Evolutionary conservation across 2,797 vertebrate genomes (phyloP), one percentile per base, ranked within the genome.

Genomic region (Lepidocolaptes lacrymiger): DNA sequence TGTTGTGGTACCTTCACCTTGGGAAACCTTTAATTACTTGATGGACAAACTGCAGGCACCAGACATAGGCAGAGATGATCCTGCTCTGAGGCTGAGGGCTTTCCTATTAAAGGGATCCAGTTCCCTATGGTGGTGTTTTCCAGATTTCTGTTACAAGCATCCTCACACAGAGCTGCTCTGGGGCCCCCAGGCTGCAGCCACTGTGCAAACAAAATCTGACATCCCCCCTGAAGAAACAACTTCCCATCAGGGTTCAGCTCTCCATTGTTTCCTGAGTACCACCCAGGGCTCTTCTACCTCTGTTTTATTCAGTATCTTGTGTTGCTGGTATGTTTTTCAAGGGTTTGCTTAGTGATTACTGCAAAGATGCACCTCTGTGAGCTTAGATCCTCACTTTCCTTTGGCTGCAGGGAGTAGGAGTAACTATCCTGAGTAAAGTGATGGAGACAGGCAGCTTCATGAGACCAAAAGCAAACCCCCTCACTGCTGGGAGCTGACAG

Each of bases 141-240:
- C 24, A 46, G 66, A 15, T 49, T 64, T 66, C n/a, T 69, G 0
- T 49, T 62, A 52, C 51, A 62, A 83, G 6, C 44, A 73, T n/a
- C 27, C 32, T 75, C 59, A 30, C 24, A 43, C 13, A 39, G 58
- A 69, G 28, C 66, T 86, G 55, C 44, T 48, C 26, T 34, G 54
- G 34, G 17, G 7, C 14, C 36, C 39, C 15, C 0, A 0, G 49
- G 26, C 18, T 66, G 17, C 8, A 48, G 44, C 39, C 19, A 32
- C 36, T 24, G 32, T 74, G n/a, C 32, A 86, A 91, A 93, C 24
- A 30, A 39, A 92, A 75, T 7, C 3, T 66, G 64, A 49, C 32
- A 34, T n/a, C 43, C 41, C 52, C 20, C 17, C 46, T 55, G 34
- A 91, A 22, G 46, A 61, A 72, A 19, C 14, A 49, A 5, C 4